phyloP scores from a whole-genome alignment of 2,797 vertebrate genomes.

The Sternotherus odoratus region DNA sequence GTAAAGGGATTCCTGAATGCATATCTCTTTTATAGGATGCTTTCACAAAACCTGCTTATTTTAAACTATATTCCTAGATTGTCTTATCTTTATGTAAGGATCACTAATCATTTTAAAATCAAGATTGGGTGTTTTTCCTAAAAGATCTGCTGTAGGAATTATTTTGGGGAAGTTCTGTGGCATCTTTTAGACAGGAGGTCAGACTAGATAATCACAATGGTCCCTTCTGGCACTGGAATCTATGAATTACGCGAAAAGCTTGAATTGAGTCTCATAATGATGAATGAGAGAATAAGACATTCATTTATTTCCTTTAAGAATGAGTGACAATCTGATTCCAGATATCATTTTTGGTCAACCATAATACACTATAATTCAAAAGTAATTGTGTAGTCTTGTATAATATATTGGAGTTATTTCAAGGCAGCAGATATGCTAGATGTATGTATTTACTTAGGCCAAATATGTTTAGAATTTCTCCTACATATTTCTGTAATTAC shows the following conservation, averaged over 20 bases:
- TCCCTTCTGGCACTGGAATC: background rate
- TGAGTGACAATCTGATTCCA: background rate
- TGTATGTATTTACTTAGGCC: background rate
- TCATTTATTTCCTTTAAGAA: background rate
- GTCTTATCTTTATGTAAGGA: too few species aligned
- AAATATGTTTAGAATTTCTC: background rate
- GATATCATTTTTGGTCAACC: background rate
- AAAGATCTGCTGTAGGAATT: background rate
- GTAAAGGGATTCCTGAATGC: background rate
- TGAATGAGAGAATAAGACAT: background rate
- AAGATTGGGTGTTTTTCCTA: background rate
- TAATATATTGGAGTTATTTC: background rate
- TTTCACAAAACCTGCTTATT: too few species aligned
- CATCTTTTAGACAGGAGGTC: background rate
- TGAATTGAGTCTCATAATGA: background rate
- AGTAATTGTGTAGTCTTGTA: background rate
- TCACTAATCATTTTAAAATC: background rate
- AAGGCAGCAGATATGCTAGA: background rate
- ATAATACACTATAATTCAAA: background rate
- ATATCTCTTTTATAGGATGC: background rate
- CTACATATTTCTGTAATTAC: background rate
- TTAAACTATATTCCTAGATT: too few species aligned
- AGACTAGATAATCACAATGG: background rate
- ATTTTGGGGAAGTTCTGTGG: background rate
- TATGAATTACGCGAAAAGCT: background rate